Conservation (phyloP, 2,888 invertebrate species). For the Hedya salicella region DNA sequence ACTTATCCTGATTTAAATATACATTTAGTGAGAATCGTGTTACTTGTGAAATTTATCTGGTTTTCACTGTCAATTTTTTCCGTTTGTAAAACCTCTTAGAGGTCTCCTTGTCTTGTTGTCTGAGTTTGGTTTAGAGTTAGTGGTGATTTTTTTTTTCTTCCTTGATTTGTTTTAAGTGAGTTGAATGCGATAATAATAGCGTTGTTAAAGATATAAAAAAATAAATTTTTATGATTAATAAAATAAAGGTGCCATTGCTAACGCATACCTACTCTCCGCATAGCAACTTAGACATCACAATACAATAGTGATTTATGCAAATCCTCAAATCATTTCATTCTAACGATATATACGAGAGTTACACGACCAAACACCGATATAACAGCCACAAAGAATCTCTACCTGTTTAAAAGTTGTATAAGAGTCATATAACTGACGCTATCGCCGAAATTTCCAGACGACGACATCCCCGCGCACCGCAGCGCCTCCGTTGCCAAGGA, state of each 20-base stretch:
- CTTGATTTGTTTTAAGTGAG: neutral
- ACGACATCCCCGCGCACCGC: slow-evolving; percentile 78
- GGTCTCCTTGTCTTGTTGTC: neutral
- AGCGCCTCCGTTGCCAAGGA: slow-evolving; percentile 83
- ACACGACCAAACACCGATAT: neutral
- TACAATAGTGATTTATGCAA: too few species aligned
- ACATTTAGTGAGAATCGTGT: neutral
- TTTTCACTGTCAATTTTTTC: neutral
- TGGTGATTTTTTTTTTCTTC: neutral
- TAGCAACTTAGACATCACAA: too few species aligned
- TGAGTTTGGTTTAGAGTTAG: neutral
- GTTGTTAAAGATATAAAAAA: neutral
- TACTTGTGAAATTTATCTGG: neutral
- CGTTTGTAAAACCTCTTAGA: neutral
- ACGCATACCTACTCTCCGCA: too few species aligned
- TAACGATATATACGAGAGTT: neutral
- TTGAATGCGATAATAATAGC: neutral
- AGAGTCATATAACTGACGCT: slow-evolving; percentile 22
- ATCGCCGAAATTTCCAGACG: slow-evolving; percentile 63
- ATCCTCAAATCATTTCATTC: too few species aligned
- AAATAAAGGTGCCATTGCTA: too few species aligned
- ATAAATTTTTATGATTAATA: too few species aligned
- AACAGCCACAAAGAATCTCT: neutral
- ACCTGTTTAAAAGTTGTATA: slow-evolving; percentile 9
- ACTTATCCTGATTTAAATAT: slow-evolving; percentile 4